Conservation (phyloP, 2,113 vertebrate species). For the Megaleporinus macrocephalus region DNA sequence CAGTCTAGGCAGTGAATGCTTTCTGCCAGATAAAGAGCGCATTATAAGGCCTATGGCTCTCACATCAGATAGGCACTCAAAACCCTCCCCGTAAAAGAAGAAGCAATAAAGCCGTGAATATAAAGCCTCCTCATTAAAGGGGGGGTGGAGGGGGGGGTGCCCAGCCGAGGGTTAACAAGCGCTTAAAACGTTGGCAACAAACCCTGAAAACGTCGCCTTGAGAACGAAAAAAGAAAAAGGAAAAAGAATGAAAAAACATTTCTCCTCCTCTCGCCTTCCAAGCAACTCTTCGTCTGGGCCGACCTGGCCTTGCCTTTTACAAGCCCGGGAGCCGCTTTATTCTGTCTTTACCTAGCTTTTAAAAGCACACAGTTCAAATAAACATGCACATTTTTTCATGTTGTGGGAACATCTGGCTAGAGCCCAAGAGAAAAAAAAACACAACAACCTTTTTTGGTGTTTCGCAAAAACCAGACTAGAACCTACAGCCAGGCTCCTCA, state of each 20-base stretch:
- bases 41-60: conserved; percentile 68
- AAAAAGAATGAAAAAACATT: conserved; percentile 6
- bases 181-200: conserved; percentile 45
- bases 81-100: conserved; percentile 62
- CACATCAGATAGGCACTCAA: conserved; percentile 67
- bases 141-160: not conserved
- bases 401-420: not conserved
- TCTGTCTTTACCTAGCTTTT: not conserved
- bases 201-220: conserved; percentile 35
- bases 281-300: not conserved
- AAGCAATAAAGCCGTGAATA: conserved; percentile 48
- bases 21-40: conserved; percentile 73
- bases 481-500: no score
- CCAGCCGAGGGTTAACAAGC: conserved; percentile 51
- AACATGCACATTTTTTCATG: not conserved
- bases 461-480: not conserved
- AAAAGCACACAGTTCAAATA: not conserved
- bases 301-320: not conserved
- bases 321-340: not conserved
- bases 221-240: conserved; percentile 3
- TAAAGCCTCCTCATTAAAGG: conserved; percentile 48
- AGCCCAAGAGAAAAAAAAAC: not conserved
- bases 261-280: not conserved
- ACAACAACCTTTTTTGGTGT: no score
- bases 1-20: conserved; percentile 64